Evolutionary conservation across 2,888 invertebrate genomes (phyloP), one percentile per base, ranked within the genome.

Genomic region (Caenorhabditis parvicauda): DNA sequence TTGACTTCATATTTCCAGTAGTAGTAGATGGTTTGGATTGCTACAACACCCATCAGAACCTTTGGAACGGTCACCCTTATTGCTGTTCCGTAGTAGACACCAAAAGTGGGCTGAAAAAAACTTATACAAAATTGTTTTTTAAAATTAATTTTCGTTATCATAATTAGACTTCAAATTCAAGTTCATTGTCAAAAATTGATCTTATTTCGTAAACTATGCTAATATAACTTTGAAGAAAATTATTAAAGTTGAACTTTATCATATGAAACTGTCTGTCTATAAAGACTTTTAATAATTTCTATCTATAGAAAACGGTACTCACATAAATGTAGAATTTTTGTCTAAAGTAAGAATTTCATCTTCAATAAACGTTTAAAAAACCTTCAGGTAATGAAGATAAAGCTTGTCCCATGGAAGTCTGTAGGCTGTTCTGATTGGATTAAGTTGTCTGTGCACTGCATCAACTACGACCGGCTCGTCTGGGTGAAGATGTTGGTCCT

Each of bases 401-500:
- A 81, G 65, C 48, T 65, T 72, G 63, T 81, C 81, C 76, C 66
- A 74, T 14, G 81, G 81, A 27, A 54, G 64, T 39, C 80, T 67
- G 54, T 81, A 80, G 29, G 76, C 58, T 17, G 72, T 63, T 24
- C 81, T 73, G 46, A 79, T 57, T 5, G 81, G 81, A 60, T 81
- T 81, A 53, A 81, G 52, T 49, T 79, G 76, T 17, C 79, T 61
- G 68, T 74, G 70, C 24, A 76, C 77, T n/a, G 76, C 78, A 54
- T 80, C 75, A 24, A 79, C 76, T 35, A 69, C 70, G 42, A 77
- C 70, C 32, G 81, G 81, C 62, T 81, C 81, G 56, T 81, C 80
- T 37, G 81, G 69, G 51, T 81, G 81, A 32, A 81, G 67, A 41
- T 79, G 73, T 57, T 81, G 80, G 43, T 77, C 79, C 66, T 77